phyloP scores from a whole-genome alignment of 2,888 invertebrate species.

The Cylindroiulus punctatus region DNA sequence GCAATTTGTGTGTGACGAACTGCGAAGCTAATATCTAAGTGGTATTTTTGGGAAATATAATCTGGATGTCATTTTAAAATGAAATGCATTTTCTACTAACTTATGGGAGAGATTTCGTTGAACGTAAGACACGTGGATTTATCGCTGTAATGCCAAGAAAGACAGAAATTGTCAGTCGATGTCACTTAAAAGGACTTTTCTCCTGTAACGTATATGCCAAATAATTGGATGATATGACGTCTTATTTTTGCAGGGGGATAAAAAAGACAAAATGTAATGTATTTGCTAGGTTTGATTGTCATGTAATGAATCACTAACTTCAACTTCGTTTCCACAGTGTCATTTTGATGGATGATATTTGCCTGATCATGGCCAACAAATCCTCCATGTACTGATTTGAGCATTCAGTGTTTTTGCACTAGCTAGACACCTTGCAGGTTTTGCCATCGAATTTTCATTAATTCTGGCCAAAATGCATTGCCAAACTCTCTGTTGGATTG shows the following conservation, averaged over 20 bases:
- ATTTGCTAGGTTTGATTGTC: conserved; percentile 9
- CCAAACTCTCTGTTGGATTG: not conserved
- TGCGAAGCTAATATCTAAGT: not conserved
- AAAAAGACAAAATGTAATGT: conserved; percentile 6
- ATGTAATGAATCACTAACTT: conserved; percentile 32
- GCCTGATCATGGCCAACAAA: conserved; percentile 21
- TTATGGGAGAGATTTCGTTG: not conserved
- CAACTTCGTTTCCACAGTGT: conserved; percentile 4
- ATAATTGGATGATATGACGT: conserved; percentile 27
- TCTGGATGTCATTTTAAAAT: conserved; percentile 21
- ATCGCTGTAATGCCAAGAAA: not conserved
- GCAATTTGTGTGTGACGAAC: not conserved
- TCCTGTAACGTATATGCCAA: conserved; percentile 3
- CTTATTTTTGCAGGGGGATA: not conserved
- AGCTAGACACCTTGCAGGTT: not conserved
- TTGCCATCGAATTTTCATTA: conserved; percentile 4
- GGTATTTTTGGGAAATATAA: not conserved
- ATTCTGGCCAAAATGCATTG: not conserved
- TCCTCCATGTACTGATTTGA: not conserved
- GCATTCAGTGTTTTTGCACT: not conserved
- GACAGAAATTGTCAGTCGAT: conserved; percentile 6
- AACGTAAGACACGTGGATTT: not conserved
- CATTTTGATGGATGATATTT: conserved; percentile 27
- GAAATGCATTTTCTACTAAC: not conserved
- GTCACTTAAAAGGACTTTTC: not conserved